phyloP scores from a whole-genome alignment of 2,888 invertebrate genomes.

The Apantesis nais region DNA sequence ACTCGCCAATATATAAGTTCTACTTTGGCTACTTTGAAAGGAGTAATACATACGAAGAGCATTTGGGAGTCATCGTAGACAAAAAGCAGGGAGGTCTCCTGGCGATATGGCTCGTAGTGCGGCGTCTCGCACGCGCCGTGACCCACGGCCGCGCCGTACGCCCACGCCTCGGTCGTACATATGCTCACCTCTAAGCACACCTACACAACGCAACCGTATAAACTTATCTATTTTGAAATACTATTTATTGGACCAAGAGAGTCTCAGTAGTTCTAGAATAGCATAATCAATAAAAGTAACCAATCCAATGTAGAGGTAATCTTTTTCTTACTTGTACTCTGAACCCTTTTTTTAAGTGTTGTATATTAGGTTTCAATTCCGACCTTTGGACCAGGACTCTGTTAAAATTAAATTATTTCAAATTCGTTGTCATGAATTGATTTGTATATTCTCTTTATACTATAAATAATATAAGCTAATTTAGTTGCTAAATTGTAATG shows the following conservation, averaged over 20 bases:
- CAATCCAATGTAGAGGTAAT: too few species aligned
- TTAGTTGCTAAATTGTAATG: too few species aligned
- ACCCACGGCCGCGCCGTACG: conserved; percentile 14
- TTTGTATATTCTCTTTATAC: too few species aligned
- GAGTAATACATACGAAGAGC: conserved; percentile 38
- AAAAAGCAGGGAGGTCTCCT: conserved; percentile 43
- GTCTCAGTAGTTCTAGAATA: not conserved
- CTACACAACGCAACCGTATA: conserved; percentile 35
- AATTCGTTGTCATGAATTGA: too few species aligned
- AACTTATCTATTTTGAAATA: too few species aligned
- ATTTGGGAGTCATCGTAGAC: conserved; percentile 56
- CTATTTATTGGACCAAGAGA: not conserved
- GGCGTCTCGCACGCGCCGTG: conserved; percentile 17
- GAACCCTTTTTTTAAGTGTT: too few species aligned
- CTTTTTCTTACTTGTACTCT: too few species aligned
- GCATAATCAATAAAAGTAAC: not conserved
- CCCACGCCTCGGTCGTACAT: conserved; percentile 49
- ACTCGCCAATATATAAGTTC: not conserved
- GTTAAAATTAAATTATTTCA: too few species aligned
- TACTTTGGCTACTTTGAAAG: not conserved
- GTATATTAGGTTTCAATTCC: too few species aligned
- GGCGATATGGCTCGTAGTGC: conserved; percentile 10
- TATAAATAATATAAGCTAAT: too few species aligned
- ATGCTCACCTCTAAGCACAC: conserved; percentile 57
- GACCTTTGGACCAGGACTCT: too few species aligned